phyloP scores from a whole-genome alignment of 2,888 invertebrate species.

The Sussaba pulchella region DNA sequence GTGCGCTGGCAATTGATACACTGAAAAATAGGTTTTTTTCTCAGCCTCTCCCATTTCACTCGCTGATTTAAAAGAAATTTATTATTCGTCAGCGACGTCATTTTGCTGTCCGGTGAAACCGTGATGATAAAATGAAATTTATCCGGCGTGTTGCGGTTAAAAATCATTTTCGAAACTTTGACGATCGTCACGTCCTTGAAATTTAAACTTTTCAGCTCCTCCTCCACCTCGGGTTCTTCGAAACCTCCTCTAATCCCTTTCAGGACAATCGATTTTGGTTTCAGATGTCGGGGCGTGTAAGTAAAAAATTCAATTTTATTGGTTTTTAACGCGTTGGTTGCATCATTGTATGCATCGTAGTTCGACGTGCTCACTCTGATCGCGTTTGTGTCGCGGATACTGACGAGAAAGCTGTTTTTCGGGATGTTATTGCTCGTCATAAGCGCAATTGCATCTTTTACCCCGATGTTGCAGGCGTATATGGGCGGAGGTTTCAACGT shows the following conservation, averaged over 20 bases:
- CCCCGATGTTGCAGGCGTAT: neutral
- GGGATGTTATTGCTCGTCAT: neutral
- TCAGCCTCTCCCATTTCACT: constrained; percentile 46
- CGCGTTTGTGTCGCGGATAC: neutral
- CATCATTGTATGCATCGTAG: no score
- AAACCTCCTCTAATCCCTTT: constrained; percentile 45
- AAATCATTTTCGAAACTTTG: constrained; percentile 24
- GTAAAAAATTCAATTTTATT: no score
- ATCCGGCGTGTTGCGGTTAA: constrained; percentile 14
- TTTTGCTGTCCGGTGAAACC: neutral
- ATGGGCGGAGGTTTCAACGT: neutral
- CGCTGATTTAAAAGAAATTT: constrained; percentile 20
- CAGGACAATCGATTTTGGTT: constrained; percentile 18
- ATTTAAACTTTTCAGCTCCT: neutral
- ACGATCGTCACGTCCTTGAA: constrained; percentile 6
- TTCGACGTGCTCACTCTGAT: neutral
- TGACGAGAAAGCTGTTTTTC: neutral
- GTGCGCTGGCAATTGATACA: constrained; percentile 56
- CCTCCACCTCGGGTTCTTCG: neutral
- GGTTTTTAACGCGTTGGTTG: no score
- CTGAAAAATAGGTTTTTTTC: constrained; percentile 33
- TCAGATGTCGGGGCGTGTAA: constrained; percentile 30
- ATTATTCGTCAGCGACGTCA: neutral
- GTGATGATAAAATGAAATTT: constrained; percentile 25
- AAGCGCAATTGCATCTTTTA: neutral